These are phyloP conservation scores for Cataglyphis altisquamis DNA, from an alignment of 2,888 invertebrate species.

Conservation along the genomic window DNA sequence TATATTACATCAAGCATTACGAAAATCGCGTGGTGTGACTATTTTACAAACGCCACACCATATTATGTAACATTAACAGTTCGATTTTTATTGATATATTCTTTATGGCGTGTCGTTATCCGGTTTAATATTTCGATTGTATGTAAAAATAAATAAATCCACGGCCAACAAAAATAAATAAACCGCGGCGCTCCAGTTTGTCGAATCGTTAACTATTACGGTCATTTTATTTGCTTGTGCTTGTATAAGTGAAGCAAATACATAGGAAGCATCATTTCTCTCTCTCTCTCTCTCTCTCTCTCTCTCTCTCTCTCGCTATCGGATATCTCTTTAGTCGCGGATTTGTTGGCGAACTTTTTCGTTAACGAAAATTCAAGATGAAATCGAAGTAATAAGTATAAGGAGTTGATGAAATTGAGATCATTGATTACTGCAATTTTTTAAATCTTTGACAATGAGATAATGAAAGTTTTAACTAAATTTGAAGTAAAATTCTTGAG, in stretches of 20 bases:
- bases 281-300: no score
- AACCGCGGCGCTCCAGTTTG: constrained; percentile 20
- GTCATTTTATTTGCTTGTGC: constrained; percentile 32
- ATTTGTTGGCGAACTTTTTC: background rate
- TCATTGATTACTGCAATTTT: background rate
- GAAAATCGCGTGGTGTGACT: constrained; percentile 12
- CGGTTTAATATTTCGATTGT: constrained; percentile 2
- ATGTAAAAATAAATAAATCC: constrained; percentile 35
- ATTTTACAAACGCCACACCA: constrained; percentile 21
- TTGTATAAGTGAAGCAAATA: constrained; percentile 35
- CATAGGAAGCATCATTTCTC: background rate
- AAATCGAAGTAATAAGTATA: background rate
- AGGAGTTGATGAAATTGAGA: background rate
- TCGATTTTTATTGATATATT: constrained; percentile 42
- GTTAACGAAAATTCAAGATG: constrained; percentile 30
- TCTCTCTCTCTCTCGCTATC: background rate
- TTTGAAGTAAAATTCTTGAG: background rate
- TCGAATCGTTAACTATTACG: constrained; percentile 42
- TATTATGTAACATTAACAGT: constrained; percentile 40
- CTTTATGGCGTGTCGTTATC: constrained; percentile 16
- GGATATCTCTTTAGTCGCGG: background rate
- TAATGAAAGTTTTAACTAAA: background rate
- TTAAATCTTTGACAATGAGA: background rate
- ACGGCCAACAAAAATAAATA: constrained; percentile 44
- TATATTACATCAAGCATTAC: constrained; percentile 33